These are phyloP conservation scores for Homarus americanus DNA, from an alignment of 1,140 invertebrate species.

Conservation along the genomic window DNA sequence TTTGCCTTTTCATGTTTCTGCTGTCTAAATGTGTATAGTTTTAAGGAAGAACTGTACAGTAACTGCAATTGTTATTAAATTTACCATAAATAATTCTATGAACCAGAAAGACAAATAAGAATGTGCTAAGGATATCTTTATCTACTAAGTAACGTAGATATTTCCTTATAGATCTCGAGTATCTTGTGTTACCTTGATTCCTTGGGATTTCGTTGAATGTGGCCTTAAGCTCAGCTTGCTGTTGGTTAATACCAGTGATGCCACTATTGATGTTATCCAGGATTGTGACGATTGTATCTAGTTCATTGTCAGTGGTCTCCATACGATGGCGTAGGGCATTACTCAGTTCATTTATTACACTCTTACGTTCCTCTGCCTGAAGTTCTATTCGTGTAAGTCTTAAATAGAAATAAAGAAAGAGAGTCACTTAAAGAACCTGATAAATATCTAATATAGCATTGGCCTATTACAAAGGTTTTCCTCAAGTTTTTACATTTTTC, in stretches of 20 bases:
- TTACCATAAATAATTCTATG: too few relatives aligned
- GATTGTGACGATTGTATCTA: slow-evolving; percentile 76
- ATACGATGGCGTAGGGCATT: slow-evolving; percentile 75
- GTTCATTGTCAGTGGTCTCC: slow-evolving; percentile 76
- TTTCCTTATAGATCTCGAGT: too few relatives aligned
- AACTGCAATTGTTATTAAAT: too few relatives aligned
- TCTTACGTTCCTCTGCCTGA: slow-evolving; percentile 76
- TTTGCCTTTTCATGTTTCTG: too few relatives aligned
- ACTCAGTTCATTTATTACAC: slow-evolving; percentile 74
- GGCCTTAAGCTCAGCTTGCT: slow-evolving; percentile 55
- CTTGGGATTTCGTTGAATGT: slow-evolving; percentile 11
- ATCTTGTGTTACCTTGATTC: slow-evolving; percentile 16
- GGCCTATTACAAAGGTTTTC: neutral
- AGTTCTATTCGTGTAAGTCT: slow-evolving; percentile 77
- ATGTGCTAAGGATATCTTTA: too few relatives aligned
- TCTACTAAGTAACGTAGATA: too few relatives aligned
- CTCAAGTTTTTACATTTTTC: neutral
- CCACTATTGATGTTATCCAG: slow-evolving; percentile 76
- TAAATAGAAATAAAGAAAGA: slow-evolving; percentile 15
- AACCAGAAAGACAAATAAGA: too few relatives aligned
- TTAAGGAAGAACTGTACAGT: too few relatives aligned
- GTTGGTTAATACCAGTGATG: slow-evolving; percentile 74
- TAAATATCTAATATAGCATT: too few relatives aligned
- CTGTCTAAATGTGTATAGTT: too few relatives aligned
- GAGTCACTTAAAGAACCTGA: neutral